Conservation (phyloP, 2,888 invertebrate genomes). For the Euplexia lucipara region DNA sequence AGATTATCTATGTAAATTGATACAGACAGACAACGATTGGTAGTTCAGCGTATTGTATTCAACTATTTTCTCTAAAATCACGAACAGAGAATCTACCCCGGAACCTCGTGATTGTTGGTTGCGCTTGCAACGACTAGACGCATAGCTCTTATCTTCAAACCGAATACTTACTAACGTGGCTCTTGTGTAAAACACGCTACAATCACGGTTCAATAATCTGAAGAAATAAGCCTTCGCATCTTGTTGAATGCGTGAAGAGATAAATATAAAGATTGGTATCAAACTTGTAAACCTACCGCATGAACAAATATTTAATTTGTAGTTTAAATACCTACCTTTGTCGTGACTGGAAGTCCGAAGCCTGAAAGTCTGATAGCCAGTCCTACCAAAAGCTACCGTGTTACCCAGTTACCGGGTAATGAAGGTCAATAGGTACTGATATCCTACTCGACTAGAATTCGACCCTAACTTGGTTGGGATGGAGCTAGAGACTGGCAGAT, state of each 20-base stretch:
- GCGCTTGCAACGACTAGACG: background rate
- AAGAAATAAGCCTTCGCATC: conserved; percentile 4
- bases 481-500: too few relatives aligned
- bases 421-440: too few relatives aligned
- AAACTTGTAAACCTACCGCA: conserved; percentile 11
- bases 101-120: background rate
- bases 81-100: background rate
- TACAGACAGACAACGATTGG: background rate
- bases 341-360: too few relatives aligned
- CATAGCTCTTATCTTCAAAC: conserved; percentile 19
- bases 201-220: conserved; percentile 26
- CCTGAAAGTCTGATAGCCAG: too few relatives aligned
- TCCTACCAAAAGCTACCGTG: too few relatives aligned
- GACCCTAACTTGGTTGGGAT: too few relatives aligned
- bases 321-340: too few relatives aligned
- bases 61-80: background rate
- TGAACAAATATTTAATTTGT: too few relatives aligned
- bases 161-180: background rate
- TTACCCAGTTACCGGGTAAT: too few relatives aligned
- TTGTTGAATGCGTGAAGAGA: background rate
- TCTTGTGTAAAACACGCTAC: conserved; percentile 2
- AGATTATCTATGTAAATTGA: conserved; percentile 18
- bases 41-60: background rate
- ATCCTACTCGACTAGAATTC: too few relatives aligned
- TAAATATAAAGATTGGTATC: conserved; percentile 6